Conservation (phyloP, 2,113 vertebrate species). For the Corvus hawaiiensis region DNA sequence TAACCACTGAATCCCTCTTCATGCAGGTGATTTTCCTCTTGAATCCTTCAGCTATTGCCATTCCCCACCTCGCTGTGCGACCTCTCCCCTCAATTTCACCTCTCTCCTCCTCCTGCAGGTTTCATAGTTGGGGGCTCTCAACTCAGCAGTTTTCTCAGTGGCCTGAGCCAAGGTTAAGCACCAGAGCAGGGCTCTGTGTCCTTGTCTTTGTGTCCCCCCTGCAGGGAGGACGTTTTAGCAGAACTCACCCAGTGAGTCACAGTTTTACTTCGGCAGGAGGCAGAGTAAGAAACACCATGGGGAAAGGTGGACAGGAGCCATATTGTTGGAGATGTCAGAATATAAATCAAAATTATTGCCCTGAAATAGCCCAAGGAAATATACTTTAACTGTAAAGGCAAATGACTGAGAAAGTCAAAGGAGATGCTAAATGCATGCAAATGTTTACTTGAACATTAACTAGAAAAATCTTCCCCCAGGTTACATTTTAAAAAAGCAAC, state of each 20-base stretch:
- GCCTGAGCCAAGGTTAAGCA: not conserved
- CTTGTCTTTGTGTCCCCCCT: not conserved
- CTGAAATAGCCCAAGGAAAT: not conserved
- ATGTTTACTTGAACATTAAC: not conserved
- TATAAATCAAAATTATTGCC: not conserved
- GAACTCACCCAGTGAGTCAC: not conserved
- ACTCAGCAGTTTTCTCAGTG: not conserved
- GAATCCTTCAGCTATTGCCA: not conserved
- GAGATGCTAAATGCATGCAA: not conserved
- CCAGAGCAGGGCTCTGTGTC: not conserved
- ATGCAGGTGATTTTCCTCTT: not conserved
- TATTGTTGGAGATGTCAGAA: not conserved
- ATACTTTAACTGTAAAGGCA: not conserved
- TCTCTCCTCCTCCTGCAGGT: not conserved
- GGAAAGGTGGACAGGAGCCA: not conserved
- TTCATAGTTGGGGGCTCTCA: not conserved
- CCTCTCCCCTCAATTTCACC: not conserved
- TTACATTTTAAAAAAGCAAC: not conserved
- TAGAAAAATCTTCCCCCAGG: not conserved
- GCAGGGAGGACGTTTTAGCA: not conserved
- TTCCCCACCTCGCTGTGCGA: not conserved
- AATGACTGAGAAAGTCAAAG: not conserved
- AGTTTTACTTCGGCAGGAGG: not conserved
- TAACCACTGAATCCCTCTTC: not conserved
- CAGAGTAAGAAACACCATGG: not conserved